These are phyloP conservation scores for Lipotes vexillifer DNA, from an alignment of 2,113 vertebrate species.

Conservation along the genomic window DNA sequence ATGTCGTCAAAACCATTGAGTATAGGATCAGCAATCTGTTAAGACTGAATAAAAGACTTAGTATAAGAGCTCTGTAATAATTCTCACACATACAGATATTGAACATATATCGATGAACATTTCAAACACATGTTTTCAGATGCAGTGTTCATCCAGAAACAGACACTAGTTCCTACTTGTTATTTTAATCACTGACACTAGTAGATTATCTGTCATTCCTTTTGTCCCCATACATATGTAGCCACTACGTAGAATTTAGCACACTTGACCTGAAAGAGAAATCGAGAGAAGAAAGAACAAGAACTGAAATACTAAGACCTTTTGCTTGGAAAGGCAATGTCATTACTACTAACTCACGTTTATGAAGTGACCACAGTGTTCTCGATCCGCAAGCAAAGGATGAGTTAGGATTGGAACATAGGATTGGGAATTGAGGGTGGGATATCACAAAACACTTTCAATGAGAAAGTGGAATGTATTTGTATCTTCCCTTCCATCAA, in stretches of 20 bases:
- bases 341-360: neutral
- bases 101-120: neutral
- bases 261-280: neutral
- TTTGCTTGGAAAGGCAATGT: neutral
- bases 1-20: neutral
- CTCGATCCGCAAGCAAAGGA: neutral
- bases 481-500: neutral
- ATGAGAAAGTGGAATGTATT: neutral
- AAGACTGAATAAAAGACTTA: neutral
- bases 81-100: neutral
- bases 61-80: neutral
- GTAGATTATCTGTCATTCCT: neutral
- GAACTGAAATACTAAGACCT: neutral
- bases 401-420: neutral
- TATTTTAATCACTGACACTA: neutral
- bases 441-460: neutral
- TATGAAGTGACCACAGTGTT: neutral
- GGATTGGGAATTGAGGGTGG: neutral
- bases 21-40: neutral
- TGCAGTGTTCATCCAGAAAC: neutral
- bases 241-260: neutral
- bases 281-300: neutral
- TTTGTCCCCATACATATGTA: neutral
- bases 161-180: neutral
- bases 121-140: neutral